Conservation (phyloP, 2,113 vertebrate species). For the Dicerorhinus sumatrensis region DNA sequence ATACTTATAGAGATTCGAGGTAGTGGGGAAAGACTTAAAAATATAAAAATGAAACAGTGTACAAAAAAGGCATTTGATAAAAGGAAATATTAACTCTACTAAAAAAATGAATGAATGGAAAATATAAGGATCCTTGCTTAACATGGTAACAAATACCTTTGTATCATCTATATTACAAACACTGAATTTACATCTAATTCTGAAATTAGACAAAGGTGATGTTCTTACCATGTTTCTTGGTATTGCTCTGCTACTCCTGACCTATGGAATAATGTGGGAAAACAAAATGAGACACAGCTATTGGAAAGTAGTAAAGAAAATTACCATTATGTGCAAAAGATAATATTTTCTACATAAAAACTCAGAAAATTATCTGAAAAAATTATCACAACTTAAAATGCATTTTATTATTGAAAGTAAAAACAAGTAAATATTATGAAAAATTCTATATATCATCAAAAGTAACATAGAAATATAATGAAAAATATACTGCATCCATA, state of each 20-base stretch:
- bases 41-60: background rate
- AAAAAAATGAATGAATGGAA: background rate
- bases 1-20: background rate
- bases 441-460: background rate
- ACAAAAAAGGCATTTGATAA: background rate
- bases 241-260: background rate
- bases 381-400: background rate
- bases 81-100: background rate
- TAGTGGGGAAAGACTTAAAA: background rate
- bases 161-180: background rate
- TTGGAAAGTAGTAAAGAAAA: conserved; percentile 16
- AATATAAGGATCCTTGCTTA: background rate
- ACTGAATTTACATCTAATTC: background rate
- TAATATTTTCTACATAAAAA: background rate
- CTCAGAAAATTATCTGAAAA: conserved; percentile 21
- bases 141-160: background rate
- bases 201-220: background rate
- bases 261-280: background rate
- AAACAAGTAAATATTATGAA: conserved; percentile 3
- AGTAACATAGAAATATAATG: background rate
- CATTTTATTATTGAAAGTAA: conserved; percentile 5
- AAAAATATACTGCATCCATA: background rate
- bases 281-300: conserved; percentile 4
- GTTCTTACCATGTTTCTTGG: background rate
- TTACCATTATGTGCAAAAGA: conserved; percentile 17